Evolutionary conservation across 1,140 invertebrate genomes (phyloP).

Genomic region (Drosophila ananassae): DNA sequence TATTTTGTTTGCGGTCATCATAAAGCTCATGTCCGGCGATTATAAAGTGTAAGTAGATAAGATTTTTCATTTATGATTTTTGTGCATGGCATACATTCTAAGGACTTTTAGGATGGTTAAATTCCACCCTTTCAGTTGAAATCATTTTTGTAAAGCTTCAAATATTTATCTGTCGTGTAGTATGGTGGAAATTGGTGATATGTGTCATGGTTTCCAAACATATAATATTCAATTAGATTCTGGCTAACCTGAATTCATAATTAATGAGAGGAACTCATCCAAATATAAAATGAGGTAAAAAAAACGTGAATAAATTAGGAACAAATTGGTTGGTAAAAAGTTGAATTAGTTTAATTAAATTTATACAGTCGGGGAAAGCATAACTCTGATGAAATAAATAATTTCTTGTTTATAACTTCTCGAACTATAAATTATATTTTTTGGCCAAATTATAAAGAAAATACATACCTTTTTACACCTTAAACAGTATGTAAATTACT

Average conservation of each 20-base stretch:
- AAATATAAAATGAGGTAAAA: no score
- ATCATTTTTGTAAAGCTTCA: not conserved
- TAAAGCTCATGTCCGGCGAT: slow-evolving; percentile 86
- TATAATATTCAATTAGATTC: not conserved
- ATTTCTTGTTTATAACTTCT: no score
- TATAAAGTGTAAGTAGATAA: slow-evolving; percentile 82
- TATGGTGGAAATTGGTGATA: not conserved
- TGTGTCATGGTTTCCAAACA: not conserved
- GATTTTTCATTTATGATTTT: not conserved
- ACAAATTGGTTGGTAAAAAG: no score
- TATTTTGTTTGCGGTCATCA: slow-evolving; percentile 89
- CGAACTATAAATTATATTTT: no score
- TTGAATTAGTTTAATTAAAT: no score
- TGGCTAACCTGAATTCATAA: not conserved
- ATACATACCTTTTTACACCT: not conserved
- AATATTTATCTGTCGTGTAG: not conserved
- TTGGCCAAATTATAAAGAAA: not conserved
- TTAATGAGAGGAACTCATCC: not conserved
- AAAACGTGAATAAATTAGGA: no score
- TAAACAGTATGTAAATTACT: not conserved
- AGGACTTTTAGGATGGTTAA: not conserved
- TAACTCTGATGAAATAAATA: no score
- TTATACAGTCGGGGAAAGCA: no score
- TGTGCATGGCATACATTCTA: not conserved
- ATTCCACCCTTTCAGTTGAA: not conserved